Evolutionary conservation across 2,113 vertebrate genomes (phyloP).

Genomic region (Todiramphus saurophagus): DNA sequence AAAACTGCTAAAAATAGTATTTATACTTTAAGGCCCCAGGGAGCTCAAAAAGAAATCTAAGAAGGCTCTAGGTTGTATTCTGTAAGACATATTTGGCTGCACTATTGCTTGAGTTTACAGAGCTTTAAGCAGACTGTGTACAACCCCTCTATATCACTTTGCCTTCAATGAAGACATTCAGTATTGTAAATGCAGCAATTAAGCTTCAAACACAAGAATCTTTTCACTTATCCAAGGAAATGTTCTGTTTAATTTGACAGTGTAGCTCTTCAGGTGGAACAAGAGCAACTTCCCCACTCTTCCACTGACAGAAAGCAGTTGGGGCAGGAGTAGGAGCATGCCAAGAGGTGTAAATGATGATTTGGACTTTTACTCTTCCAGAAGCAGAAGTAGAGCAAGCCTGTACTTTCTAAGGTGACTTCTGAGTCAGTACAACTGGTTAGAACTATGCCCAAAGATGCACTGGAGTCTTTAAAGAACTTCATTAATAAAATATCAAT

Average conservation of each 20-base stretch:
- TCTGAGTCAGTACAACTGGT: neutral
- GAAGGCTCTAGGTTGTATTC: neutral
- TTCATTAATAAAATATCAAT: constrained; percentile 7
- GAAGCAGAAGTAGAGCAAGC: neutral
- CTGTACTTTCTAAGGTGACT: neutral
- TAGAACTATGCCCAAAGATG: neutral
- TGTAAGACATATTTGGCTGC: neutral
- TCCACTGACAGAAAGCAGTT: neutral
- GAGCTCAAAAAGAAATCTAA: neutral
- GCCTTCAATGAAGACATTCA: neutral
- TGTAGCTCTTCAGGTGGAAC: neutral
- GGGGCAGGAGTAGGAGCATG: neutral
- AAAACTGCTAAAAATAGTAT: neutral
- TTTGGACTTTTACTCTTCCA: neutral
- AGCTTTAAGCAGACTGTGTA: neutral
- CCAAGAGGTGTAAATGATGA: rapidly evolving
- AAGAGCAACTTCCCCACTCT: neutral
- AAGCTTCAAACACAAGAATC: neutral
- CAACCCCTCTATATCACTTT: neutral
- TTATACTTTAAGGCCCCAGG: neutral
- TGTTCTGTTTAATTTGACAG: neutral
- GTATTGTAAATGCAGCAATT: neutral
- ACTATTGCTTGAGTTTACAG: neutral
- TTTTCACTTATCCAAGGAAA: neutral
- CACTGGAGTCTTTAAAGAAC: neutral